These are phyloP conservation scores for Phengaris alcon DNA, from an alignment of 2,888 invertebrate species.

Conservation along the genomic window DNA sequence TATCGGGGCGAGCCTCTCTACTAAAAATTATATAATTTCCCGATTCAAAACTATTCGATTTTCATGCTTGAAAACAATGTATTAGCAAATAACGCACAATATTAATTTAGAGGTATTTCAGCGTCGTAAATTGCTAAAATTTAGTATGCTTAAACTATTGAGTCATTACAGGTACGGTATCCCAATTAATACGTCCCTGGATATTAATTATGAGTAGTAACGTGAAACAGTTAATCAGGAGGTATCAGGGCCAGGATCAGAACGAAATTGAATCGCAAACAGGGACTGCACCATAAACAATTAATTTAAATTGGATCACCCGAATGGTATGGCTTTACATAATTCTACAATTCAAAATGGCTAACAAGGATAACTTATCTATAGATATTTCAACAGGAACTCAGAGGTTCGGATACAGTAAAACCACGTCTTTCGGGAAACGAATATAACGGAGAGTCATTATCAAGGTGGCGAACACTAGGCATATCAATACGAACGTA, in stretches of 20 bases:
- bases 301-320: conserved; percentile 16
- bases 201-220: conserved; percentile 27
- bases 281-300: conserved; percentile 31
- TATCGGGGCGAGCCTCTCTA: too few species aligned
- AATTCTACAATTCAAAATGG: conserved; percentile 24
- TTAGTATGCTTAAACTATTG: conserved; percentile 8
- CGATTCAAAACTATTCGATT: neutral
- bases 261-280: conserved; percentile 38
- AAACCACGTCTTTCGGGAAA: too few species aligned
- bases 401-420: too few species aligned
- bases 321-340: conserved; percentile 12
- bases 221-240: conserved; percentile 31
- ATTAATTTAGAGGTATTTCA: conserved; percentile 9
- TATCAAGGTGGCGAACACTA: too few species aligned
- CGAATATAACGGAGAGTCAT: too few species aligned
- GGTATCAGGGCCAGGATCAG: conserved; percentile 28
- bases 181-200: conserved; percentile 24
- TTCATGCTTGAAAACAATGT: neutral
- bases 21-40: neutral
- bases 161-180: conserved; percentile 14
- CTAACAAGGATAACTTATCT: neutral
- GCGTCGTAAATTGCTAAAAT: conserved; percentile 1
- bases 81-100: conserved; percentile 1
- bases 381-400: too few species aligned
- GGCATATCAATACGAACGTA: too few species aligned